Base-by-base conservation (phyloP, 2,113 vertebrate genomes). In the Fukomys damarensis region DNA sequence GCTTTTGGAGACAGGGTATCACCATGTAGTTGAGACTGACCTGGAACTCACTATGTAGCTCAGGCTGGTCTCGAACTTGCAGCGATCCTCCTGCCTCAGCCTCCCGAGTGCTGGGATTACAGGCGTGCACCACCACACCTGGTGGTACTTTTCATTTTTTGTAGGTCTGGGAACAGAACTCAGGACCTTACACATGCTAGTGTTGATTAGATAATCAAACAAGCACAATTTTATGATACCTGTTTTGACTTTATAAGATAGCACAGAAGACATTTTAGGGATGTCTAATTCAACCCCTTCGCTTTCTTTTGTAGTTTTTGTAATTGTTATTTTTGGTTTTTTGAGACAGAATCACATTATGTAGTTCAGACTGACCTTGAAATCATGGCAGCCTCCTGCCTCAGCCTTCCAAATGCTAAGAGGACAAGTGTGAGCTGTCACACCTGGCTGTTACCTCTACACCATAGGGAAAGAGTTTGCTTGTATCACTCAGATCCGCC, bases 211-310 rank as follows among this genome's bases (percentile, higher is more conserved):
- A 76, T 82, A 83, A 74, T 49, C 66, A 74, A 8, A 12, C 49
- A 35, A 76, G 58, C 24, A 87, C 61, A 59, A 4, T 91, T 61
- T 87, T 82, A 82, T 79, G 16, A 61, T 52, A 2, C 22, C 32
- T 41, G n/a, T 82, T 94, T 87, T 96, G 66, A 88, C 61, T 92
- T 77, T 52, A 83, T 54, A 61, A 77, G 83, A 66, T 6, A 59
- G 20, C 92, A 94, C 2, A 5, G 11, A 83, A 91, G 24, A 52
- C 4, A 80, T 7, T 30, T 86, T 86, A 74, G 9, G 16, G 32
- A 66, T 49, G 41, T 82, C 26, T 93, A 81, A 74, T 32, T 86
- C 72, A 80, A 93, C 26, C 32, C 9, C 35, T 79, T 79, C 72
- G n/a, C 30, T 84, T 89, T 89, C 61, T 70, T 70, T 70, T 49